These are phyloP conservation scores for Leucoraja ocellata DNA, from an alignment of 2,797 vertebrate species.

Conservation along the genomic window DNA sequence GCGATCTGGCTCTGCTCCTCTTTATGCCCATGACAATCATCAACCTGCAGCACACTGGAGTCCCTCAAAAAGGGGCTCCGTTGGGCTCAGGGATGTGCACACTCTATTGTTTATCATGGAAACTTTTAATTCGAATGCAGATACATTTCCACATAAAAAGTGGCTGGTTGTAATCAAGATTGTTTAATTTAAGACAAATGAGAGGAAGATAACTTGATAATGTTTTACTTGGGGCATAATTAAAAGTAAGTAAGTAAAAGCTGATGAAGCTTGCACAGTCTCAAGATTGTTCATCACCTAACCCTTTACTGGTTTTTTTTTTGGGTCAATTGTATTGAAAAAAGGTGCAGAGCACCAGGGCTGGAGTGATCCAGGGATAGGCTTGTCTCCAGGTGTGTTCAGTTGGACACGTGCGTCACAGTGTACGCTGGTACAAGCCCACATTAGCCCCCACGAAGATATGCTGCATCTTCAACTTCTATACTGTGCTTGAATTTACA, in stretches of 20 bases:
- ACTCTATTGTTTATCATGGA: background rate
- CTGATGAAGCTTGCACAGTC: background rate
- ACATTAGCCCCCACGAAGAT: conserved; percentile 27
- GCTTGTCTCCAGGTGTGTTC: background rate
- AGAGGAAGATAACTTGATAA: background rate
- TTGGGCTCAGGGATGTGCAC: conserved; percentile 7
- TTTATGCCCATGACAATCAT: conserved; percentile 17
- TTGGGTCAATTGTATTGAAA: background rate
- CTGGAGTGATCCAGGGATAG: background rate
- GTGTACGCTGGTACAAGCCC: background rate
- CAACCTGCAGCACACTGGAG: background rate
- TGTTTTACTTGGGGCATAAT: background rate
- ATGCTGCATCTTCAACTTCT: conserved; percentile 37
- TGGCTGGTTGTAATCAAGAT: background rate
- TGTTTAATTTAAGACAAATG: conserved; percentile 30
- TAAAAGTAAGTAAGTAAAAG: background rate
- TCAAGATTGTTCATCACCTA: background rate
- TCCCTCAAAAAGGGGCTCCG: background rate
- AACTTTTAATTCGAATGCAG: background rate
- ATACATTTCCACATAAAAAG: background rate
- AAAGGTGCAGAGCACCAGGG: conserved; percentile 23
- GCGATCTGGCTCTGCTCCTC: background rate
- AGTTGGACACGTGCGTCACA: background rate
- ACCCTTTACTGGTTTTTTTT: background rate
- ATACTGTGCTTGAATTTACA: conserved; percentile 36